Conservation (phyloP, 2,797 vertebrate species). For the Lutjanus campechanus region DNA sequence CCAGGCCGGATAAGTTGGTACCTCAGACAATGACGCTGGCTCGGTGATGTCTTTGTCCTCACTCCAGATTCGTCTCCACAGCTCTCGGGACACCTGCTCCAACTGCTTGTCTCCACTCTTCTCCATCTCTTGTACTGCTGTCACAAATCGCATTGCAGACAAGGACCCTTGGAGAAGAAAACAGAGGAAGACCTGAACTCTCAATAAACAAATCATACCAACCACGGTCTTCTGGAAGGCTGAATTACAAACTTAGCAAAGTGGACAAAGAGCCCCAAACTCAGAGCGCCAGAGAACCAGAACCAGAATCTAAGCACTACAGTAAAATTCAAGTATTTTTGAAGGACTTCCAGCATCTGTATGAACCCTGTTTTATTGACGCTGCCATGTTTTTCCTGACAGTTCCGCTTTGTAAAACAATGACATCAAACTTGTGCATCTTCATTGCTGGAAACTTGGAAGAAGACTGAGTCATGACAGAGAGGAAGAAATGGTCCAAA, state of each 20-base stretch:
- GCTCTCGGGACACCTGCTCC: conserved; percentile 92
- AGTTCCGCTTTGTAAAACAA: no score
- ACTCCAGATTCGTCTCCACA: conserved; percentile 92
- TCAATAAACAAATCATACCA: background rate
- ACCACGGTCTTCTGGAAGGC: background rate
- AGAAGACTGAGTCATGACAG: no score
- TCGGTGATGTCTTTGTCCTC: conserved; percentile 90
- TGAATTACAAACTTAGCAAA: background rate
- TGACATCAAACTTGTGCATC: no score
- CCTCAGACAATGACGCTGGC: conserved; percentile 83
- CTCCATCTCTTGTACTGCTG: conserved; percentile 83
- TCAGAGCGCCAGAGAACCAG: no score
- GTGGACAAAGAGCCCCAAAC: background rate
- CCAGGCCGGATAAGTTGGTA: conserved; percentile 13
- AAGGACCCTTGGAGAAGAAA: conserved; percentile 82
- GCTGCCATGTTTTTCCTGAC: no score
- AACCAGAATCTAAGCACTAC: no score
- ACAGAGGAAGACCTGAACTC: background rate
- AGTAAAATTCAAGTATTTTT: no score
- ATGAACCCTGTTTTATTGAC: no score
- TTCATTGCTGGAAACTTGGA: no score
- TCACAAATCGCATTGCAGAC: conserved; percentile 92
- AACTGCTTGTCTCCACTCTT: conserved; percentile 73
- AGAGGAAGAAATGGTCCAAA: no score
- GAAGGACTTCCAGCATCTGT: no score